Evolutionary conservation across 2,113 vertebrate genomes (phyloP).

Genomic region (Suncus etruscus): DNA sequence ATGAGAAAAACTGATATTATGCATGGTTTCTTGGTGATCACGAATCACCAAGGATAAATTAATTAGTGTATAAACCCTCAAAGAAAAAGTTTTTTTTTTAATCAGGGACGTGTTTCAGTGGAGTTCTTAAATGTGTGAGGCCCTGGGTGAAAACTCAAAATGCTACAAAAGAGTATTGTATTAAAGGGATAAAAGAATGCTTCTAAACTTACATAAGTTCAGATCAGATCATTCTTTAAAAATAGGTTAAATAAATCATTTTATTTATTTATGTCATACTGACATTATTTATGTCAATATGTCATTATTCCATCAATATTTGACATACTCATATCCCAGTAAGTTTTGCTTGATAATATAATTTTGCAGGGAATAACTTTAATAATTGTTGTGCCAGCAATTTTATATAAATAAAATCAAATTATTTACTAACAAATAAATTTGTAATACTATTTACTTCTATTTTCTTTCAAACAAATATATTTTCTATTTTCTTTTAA

Average conservation of each 20-base stretch:
- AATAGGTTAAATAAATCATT: constrained; percentile 17
- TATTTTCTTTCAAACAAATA: constrained; percentile 53
- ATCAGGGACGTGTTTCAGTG: no score
- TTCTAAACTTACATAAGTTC: not conserved
- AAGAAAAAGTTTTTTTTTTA: no score
- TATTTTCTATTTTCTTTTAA: not conserved
- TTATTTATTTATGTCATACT: no score
- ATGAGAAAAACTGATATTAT: not conserved
- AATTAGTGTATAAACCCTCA: no score
- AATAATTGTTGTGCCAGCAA: constrained; percentile 15
- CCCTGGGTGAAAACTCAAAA: no score
- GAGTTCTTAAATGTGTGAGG: no score
- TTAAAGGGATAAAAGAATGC: not conserved
- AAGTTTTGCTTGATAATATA: not conserved
- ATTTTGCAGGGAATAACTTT: not conserved
- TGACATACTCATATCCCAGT: not conserved
- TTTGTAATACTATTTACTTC: constrained; percentile 50
- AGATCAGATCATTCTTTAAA: not conserved
- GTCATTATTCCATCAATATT: not conserved
- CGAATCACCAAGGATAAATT: not conserved
- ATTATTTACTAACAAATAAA: constrained; percentile 23
- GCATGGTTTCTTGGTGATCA: not conserved
- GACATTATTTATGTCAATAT: no score
- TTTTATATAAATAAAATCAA: constrained; percentile 58
- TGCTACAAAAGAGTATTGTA: no score